phyloP scores from a whole-genome alignment of 1,140 invertebrate genomes.

The Littorina saxatilis region DNA sequence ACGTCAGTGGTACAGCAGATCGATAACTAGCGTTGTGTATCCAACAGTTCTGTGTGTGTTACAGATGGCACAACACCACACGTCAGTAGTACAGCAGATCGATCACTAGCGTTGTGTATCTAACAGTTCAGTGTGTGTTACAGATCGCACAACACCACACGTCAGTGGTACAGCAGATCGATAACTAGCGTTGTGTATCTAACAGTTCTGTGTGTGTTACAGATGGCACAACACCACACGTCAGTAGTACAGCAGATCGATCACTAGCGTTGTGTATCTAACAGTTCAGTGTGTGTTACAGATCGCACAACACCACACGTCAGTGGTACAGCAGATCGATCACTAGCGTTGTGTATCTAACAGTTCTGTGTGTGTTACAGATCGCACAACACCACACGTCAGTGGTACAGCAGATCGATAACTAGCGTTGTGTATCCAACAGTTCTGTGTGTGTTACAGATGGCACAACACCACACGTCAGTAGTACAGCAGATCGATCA shows the following conservation, averaged over 20 bases:
- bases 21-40: not conserved
- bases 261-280: slow-evolving; percentile 73
- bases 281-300: not conserved
- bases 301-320: not conserved
- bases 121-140: slow-evolving; percentile 9
- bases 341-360: not conserved
- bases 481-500: too few relatives aligned
- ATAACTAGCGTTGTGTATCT: not conserved
- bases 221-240: slow-evolving; percentile 94
- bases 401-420: not conserved
- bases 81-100: too few relatives aligned
- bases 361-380: not conserved
- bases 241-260: slow-evolving; percentile 90
- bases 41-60: not conserved
- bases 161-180: too few relatives aligned
- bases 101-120: not conserved
- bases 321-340: not conserved
- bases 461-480: too few relatives aligned
- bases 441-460: too few relatives aligned
- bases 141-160: slow-evolving; percentile 16
- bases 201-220: not conserved
- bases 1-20: not conserved
- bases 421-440: too few relatives aligned
- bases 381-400: not conserved
- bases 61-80: not conserved